phyloP scores from a whole-genome alignment of 2,888 invertebrate genomes.

The Dynastes hyllus region DNA sequence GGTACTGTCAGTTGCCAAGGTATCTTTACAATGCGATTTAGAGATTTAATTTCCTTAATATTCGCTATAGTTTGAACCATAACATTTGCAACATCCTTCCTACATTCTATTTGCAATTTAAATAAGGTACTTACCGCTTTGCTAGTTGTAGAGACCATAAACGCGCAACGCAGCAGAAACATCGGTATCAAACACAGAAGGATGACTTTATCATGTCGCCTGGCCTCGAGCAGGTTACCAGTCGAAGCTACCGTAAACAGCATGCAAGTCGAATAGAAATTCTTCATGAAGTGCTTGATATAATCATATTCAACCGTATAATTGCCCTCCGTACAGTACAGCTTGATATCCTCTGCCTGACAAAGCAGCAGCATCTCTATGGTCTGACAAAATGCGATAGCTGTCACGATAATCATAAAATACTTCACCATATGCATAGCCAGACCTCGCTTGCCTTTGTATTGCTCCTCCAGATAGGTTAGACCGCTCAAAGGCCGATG shows the following conservation, averaged over 20 bases:
- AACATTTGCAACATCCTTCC: too few relatives aligned
- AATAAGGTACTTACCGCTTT: conserved; percentile 48
- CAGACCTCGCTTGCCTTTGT: conserved; percentile 40
- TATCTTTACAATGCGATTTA: too few relatives aligned
- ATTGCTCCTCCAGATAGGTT: conserved; percentile 49
- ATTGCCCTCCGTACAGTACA: conserved; percentile 9
- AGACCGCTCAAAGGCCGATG: conserved; percentile 53
- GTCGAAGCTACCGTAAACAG: conserved; percentile 36
- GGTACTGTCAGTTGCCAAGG: too few relatives aligned
- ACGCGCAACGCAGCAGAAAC: conserved; percentile 44
- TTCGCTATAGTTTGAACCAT: too few relatives aligned
- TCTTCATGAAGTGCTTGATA: conserved; percentile 25
- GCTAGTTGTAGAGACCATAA: conserved; percentile 50
- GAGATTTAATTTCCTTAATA: too few relatives aligned
- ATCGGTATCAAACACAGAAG: conserved; percentile 38
- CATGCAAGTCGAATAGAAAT: conserved; percentile 36
- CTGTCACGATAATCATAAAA: conserved; percentile 21
- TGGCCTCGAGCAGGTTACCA: conserved; percentile 6
- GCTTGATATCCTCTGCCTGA: not conserved
- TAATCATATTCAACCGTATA: not conserved
- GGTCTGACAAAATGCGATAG: conserved; percentile 24
- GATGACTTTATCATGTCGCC: conserved; percentile 29
- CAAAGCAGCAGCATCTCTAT: conserved; percentile 43
- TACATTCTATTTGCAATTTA: too few relatives aligned
- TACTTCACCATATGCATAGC: conserved; percentile 41